Conservation (phyloP, 1,140 invertebrate genomes). For the roundworm (Caenorhabditis elegans) region WBcel235 BX284605.5:1983001-1983500, state of each 20-base stretch:
- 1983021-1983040: too few relatives aligned
- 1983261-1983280: slow-evolving; percentile 56
- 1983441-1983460: slow-evolving; percentile 52
- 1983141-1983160: slow-evolving; percentile 64
- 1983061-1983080: slow-evolving; percentile 48
- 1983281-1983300: slow-evolving; percentile 52
- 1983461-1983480: slow-evolving; percentile 39
- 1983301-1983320: not conserved
- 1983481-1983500: slow-evolving; percentile 42
- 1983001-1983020: too few relatives aligned
- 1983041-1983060: not conserved
- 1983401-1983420: slow-evolving; percentile 65
- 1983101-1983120: slow-evolving; percentile 56
- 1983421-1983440: slow-evolving; percentile 61
- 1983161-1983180: slow-evolving; percentile 58
- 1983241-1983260: slow-evolving; percentile 53
- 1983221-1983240: slow-evolving; percentile 50
- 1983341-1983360: slow-evolving; percentile 60
- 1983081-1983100: slow-evolving; percentile 57
- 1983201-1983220: slow-evolving; percentile 57
- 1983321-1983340: slow-evolving; percentile 48
- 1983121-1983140: slow-evolving; percentile 63
- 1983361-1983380: slow-evolving; percentile 61
- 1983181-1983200: slow-evolving; percentile 57
- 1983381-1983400: slow-evolving; percentile 56